These are phyloP conservation scores for Capromys pilorides DNA, from an alignment of 2,797 vertebrate genomes.

Conservation along the genomic window DNA sequence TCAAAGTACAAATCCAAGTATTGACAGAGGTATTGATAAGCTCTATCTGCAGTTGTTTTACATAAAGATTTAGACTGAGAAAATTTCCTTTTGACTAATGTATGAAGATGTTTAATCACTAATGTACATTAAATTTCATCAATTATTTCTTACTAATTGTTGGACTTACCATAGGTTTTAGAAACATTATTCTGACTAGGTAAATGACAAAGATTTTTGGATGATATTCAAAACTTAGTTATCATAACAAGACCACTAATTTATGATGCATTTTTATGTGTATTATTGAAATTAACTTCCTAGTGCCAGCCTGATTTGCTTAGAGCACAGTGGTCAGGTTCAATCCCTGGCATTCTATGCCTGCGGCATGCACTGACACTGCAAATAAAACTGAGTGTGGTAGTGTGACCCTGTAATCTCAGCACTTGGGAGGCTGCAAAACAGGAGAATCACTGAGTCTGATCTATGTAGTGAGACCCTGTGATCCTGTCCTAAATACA, in stretches of 20 bases:
- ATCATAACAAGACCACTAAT: neutral
- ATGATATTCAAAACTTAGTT: neutral
- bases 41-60: neutral
- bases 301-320: too few relatives aligned
- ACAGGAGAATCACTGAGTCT: too few relatives aligned
- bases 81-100: neutral
- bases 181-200: neutral
- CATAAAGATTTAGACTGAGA: neutral
- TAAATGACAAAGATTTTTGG: neutral
- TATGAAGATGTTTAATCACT: neutral
- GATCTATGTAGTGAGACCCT: too few relatives aligned
- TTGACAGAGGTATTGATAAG: neutral
- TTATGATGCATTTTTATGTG: neutral
- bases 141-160: neutral
- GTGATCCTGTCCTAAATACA: too few relatives aligned
- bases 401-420: too few relatives aligned
- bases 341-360: too few relatives aligned
- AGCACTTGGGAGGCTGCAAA: too few relatives aligned
- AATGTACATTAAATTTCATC: neutral
- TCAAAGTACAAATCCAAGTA: too few relatives aligned
- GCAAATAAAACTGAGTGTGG: too few relatives aligned
- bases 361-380: too few relatives aligned
- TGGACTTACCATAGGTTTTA: neutral
- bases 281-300: neutral
- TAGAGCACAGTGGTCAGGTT: too few relatives aligned